phyloP scores from a whole-genome alignment of 37 sponge, comb jelly and placozoan species.

The Diacarnus erythraeanus region DNA sequence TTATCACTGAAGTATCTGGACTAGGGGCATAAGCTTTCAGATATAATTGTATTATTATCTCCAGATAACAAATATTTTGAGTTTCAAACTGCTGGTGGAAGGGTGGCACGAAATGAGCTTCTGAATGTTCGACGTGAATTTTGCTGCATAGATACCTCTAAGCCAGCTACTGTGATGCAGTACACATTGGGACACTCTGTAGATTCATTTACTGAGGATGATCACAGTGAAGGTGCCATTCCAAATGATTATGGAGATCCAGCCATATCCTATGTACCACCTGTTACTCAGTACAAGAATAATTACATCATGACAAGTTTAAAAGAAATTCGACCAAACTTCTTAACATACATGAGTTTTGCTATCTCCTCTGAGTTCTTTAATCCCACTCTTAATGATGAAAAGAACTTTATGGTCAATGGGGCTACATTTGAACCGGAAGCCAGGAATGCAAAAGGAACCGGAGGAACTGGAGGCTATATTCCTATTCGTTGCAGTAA shows the following conservation, averaged over 20 bases:
- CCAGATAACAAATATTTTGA: not conserved
- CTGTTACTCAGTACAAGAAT: slow-evolving; percentile 42
- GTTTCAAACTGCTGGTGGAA: slow-evolving; percentile 1
- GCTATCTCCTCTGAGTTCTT: slow-evolving; percentile 27
- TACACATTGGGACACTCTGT: slow-evolving; percentile 40
- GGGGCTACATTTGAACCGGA: not conserved
- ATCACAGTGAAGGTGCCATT: not conserved
- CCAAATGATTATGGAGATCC: slow-evolving; percentile 44
- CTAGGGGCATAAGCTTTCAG: too few relatives aligned
- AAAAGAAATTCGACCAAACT: not conserved
- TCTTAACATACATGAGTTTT: slow-evolving; percentile 1
- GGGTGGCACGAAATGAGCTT: not conserved
- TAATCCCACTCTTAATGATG: not conserved
- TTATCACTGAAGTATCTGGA: too few relatives aligned
- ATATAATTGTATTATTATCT: too few relatives aligned
- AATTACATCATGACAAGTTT: slow-evolving; percentile 6
- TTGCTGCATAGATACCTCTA: slow-evolving; percentile 45
- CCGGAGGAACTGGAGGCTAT: not conserved
- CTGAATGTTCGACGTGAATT: slow-evolving; percentile 22
- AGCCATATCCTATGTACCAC: slow-evolving; percentile 31
- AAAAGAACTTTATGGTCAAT: not conserved
- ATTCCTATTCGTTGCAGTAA: slow-evolving; percentile 14
- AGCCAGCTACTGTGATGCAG: slow-evolving; percentile 46
- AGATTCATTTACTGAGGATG: not conserved
- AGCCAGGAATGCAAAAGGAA: not conserved